A percentile compares a stretch with the other conserved stretches of the same genome.
phyloP scores from a whole-genome alignment of 2,888 invertebrate species.

The Darwinula stevensoni region DNA sequence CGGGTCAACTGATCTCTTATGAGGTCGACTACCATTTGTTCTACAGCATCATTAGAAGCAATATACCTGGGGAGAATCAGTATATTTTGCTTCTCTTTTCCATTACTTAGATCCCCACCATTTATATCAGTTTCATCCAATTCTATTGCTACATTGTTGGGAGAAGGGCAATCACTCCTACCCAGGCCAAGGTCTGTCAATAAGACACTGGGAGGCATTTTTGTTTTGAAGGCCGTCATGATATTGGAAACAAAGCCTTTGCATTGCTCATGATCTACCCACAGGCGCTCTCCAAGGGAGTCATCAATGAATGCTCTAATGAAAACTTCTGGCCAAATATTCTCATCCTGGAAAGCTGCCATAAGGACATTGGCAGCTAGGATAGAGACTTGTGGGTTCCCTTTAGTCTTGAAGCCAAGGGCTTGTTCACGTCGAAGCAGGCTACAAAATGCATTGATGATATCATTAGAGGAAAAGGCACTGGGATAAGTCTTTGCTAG shows the following conservation, averaged over 20 bases:
- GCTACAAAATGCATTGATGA: slow-evolving; percentile 30
- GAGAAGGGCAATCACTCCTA: neutral
- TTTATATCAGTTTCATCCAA: neutral
- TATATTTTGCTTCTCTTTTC: no score
- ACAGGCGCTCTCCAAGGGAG: slow-evolving; percentile 64
- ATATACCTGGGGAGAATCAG: slow-evolving; percentile 26
- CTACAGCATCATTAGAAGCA: slow-evolving; percentile 32
- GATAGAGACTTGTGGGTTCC: slow-evolving; percentile 46
- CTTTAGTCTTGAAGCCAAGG: slow-evolving; percentile 39
- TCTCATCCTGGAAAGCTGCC: slow-evolving; percentile 41
- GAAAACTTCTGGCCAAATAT: slow-evolving; percentile 71
- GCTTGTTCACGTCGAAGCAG: slow-evolving; percentile 39
- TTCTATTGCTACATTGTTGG: neutral
- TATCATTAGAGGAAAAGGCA: slow-evolving; percentile 16
- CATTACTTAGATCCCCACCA: neutral
- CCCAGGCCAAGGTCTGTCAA: no score
- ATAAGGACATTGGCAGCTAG: slow-evolving; percentile 54
- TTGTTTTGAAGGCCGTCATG: slow-evolving; percentile 50
- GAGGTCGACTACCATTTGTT: slow-evolving; percentile 50
- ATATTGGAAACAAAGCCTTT: slow-evolving; percentile 73
- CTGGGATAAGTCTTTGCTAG: slow-evolving; percentile 46
- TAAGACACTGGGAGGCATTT: slow-evolving; percentile 35
- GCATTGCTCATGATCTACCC: slow-evolving; percentile 78
- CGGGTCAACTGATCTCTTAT: slow-evolving; percentile 61
- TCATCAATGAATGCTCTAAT: slow-evolving; percentile 54